Evolutionary conservation across 1,140 invertebrate genomes (phyloP), one percentile per base, ranked within the genome.

Genomic region (Leptonema lineaticorne): DNA sequence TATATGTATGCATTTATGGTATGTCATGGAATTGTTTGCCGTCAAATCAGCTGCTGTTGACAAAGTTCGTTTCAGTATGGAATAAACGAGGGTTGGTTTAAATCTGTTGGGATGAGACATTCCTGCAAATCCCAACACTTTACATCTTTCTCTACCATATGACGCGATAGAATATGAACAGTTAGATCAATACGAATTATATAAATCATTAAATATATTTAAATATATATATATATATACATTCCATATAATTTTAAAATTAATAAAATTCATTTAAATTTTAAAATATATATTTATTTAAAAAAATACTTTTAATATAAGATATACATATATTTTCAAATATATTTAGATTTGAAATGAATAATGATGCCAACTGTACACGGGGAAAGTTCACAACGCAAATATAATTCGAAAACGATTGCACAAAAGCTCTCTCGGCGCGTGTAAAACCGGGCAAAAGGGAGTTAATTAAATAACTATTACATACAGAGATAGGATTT

Each of bases 381-480:
- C 28, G 24, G 16, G 11, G 16, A 50, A 64, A 64, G 8, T 46
- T 64, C 33, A 26, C 62, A 64, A 53, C 30, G 50, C 62, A 64
- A 64, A 64, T 33, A 64, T 33, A 56, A 66, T 66, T 65, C 37
- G 41, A 27, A 50, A 66, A 69, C 45, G 57, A 69, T 70, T 67
- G 69, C 60, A 70, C 60, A 70, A 70, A 70, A 70, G 65, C 69
- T 67, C 64, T 63, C 37, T 56, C 59, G 48, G 63, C 46, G 69
- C 69, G 59, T 68, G 65, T 53, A 66, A 67, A 70, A 62, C 37
- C 53, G n/a, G 26, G 27, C 64, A 50, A 67, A 63, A 63, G 50
- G 64, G 69, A 67, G 65, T 70, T 70, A 70, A 67, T 70, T 70
- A 67, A 70, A 70, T 67, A 70, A 68, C 69, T 58, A 67, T 66